These are phyloP conservation scores for Falco berigora DNA, from an alignment of 2,797 vertebrate genomes.

Conservation along the genomic window DNA sequence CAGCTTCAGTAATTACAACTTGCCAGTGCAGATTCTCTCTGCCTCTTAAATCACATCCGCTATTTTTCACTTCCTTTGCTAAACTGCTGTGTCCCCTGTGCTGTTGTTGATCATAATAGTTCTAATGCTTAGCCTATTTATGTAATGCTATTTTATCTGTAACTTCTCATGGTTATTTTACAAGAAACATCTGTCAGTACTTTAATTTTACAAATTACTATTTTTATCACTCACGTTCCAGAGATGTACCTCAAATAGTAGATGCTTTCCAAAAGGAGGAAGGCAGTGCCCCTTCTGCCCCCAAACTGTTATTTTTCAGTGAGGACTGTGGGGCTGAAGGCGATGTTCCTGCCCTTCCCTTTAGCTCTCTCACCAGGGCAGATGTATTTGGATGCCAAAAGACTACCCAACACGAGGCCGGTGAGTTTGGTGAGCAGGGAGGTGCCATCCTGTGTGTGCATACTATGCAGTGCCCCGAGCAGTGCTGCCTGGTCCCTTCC, in stretches of 20 bases:
- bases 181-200: background rate
- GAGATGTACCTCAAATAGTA: background rate
- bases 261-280: background rate
- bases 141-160: background rate
- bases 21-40: conserved; percentile 7
- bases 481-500: background rate
- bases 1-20: conserved; percentile 50
- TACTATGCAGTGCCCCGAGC: accelerated
- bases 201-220: background rate
- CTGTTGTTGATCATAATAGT: conserved; percentile 7
- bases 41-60: conserved; percentile 48
- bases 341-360: background rate
- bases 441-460: background rate
- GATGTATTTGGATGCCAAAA: background rate
- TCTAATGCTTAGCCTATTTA: conserved; percentile 2
- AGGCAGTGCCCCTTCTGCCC: background rate
- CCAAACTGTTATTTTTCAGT: accelerated
- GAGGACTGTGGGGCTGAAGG: accelerated
- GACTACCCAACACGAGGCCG: background rate
- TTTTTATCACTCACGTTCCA: background rate
- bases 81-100: background rate
- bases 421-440: background rate
- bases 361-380: too few relatives aligned
- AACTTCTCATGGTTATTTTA: background rate
- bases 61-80: conserved; percentile 44